A percentile compares a stretch with the other conserved stretches of the same genome.
phyloP scores from a whole-genome alignment of 2,888 invertebrate species.

The Noctua janthina region DNA sequence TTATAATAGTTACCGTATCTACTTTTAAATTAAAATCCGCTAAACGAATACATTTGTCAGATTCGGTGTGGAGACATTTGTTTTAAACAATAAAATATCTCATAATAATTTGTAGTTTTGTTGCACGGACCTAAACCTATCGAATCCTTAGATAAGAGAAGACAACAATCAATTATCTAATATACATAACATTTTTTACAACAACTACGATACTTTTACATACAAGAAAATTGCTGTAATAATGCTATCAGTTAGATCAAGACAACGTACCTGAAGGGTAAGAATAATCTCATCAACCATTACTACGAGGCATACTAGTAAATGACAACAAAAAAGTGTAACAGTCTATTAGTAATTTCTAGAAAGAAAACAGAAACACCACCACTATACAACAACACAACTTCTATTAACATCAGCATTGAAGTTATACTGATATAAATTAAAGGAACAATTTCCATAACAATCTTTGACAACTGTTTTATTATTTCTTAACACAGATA shows the following conservation, averaged over 20 bases:
- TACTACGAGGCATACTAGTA: slow-evolving; percentile 25
- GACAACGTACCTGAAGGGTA: slow-evolving; percentile 46
- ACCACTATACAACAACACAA: slow-evolving; percentile 32
- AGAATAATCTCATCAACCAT: slow-evolving; percentile 37
- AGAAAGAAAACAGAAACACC: slow-evolving; percentile 46
- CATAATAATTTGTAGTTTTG: slow-evolving; percentile 51
- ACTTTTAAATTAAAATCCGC: slow-evolving; percentile 56
- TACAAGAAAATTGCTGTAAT: slow-evolving; percentile 20
- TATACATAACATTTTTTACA: background rate
- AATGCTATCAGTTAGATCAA: slow-evolving; percentile 37
- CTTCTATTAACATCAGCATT: slow-evolving; percentile 13
- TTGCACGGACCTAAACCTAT: background rate
- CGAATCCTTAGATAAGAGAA: background rate
- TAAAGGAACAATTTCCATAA: background rate
- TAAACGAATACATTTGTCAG: slow-evolving; percentile 53
- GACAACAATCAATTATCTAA: background rate
- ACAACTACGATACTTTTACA: background rate
- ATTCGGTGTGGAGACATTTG: slow-evolving; percentile 56
- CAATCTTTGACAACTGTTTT: background rate
- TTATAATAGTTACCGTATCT: slow-evolving; percentile 51
- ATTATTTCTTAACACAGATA: background rate
- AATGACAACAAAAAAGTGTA: slow-evolving; percentile 35
- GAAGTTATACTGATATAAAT: background rate
- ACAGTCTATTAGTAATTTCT: slow-evolving; percentile 49
- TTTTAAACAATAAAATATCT: slow-evolving; percentile 67